phyloP scores from a whole-genome alignment of 2,113 vertebrate genomes.

The Leucoraja erinaceus region DNA sequence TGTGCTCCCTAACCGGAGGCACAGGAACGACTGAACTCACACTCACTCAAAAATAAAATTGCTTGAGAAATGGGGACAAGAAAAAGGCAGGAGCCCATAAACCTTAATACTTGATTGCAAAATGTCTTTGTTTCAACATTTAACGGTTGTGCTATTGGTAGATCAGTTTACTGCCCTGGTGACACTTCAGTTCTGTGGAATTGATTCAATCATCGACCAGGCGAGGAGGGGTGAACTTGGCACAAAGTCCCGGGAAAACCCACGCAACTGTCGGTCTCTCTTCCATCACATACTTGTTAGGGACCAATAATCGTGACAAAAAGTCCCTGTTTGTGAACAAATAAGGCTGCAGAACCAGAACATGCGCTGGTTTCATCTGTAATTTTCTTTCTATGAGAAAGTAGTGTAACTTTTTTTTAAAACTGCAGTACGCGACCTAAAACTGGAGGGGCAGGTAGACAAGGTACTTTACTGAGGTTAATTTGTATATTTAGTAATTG shows the following conservation, averaged over 20 bases:
- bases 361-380: not conserved
- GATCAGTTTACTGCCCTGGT: not conserved
- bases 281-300: not conserved
- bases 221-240: not conserved
- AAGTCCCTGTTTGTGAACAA: not conserved
- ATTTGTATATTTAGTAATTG: conserved; percentile 26
- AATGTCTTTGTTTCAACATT: not conserved
- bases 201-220: not conserved
- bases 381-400: not conserved
- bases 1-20: not conserved
- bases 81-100: not conserved
- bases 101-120: not conserved
- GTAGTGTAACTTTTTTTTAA: not conserved
- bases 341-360: conserved; percentile 7
- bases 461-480: not conserved
- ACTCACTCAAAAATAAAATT: not conserved
- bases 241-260: not conserved
- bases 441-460: not conserved
- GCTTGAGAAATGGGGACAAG: not conserved
- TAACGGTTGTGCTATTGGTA: not conserved
- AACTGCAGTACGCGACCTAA: not conserved
- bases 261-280: not conserved
- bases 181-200: not conserved
- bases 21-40: not conserved
- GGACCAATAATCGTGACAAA: not conserved